phyloP scores from a whole-genome alignment of 2,888 invertebrate genomes.

The Caenorhabditis afra region DNA sequence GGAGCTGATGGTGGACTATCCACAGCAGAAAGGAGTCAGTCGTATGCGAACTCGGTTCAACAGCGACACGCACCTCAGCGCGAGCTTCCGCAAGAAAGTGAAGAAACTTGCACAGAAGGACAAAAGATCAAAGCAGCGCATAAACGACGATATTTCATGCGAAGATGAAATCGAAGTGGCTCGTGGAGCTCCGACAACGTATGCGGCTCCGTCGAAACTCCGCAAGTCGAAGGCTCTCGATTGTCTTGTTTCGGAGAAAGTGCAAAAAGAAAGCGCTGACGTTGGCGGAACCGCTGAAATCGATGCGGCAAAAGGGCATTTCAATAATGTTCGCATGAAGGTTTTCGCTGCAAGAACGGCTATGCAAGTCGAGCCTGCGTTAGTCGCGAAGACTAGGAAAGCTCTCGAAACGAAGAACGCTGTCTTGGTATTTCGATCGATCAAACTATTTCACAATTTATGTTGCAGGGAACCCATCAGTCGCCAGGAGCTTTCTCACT shows the following conservation, averaged over 20 bases:
- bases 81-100: constrained; percentile 62
- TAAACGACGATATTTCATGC: constrained; percentile 17
- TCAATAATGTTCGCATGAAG: constrained; percentile 66
- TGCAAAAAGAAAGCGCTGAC: background rate
- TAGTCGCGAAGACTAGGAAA: constrained; percentile 59
- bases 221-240: constrained; percentile 52
- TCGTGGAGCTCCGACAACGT: constrained; percentile 47
- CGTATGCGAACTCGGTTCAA: constrained; percentile 53
- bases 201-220: constrained; percentile 40
- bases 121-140: constrained; percentile 28
- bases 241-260: constrained; percentile 41
- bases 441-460: too few relatives aligned
- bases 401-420: constrained; percentile 46
- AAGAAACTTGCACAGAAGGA: constrained; percentile 63
- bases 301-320: constrained; percentile 46
- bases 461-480: constrained; percentile 24
- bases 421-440: constrained; percentile 29
- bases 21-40: constrained; percentile 51
- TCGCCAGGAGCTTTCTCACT: constrained; percentile 66
- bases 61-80: constrained; percentile 53
- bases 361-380: constrained; percentile 66
- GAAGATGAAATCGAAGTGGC: constrained; percentile 60
- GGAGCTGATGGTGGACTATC: constrained; percentile 54
- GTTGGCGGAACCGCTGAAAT: constrained; percentile 17
- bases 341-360: constrained; percentile 70